Evolutionary conservation across 1,140 invertebrate species (phyloP).

Genomic region (Lasaia peninsularis): DNA sequence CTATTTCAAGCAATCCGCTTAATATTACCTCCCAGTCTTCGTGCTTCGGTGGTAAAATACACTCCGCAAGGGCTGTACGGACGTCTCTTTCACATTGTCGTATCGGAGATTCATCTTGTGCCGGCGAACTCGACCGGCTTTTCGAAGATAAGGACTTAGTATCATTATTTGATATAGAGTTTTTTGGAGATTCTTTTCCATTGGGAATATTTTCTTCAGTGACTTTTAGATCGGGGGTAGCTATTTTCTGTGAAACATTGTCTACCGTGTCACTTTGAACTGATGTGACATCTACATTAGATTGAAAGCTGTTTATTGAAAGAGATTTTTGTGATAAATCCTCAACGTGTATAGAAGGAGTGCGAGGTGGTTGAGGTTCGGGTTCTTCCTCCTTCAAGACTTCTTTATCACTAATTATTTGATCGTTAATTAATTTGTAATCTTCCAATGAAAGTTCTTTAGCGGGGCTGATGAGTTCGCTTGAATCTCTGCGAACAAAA

Average conservation of each 20-base stretch:
- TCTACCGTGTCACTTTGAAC: background rate
- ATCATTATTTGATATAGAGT: constrained; percentile 18
- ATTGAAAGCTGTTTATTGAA: constrained; percentile 21
- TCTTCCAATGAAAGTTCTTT: constrained; percentile 15
- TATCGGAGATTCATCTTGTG: constrained; percentile 5
- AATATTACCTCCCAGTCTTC: constrained; percentile 92
- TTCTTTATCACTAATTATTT: constrained; percentile 20
- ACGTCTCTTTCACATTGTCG: constrained; percentile 44
- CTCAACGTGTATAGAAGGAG: constrained; percentile 56
- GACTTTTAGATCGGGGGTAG: constrained; percentile 4
- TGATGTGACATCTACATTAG: constrained; percentile 1
- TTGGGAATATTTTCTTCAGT: constrained; percentile 1
- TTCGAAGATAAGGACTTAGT: constrained; percentile 4
- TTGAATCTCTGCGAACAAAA: constrained; percentile 57
- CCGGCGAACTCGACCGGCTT: background rate
- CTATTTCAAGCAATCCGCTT: constrained; percentile 85
- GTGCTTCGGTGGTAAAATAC: constrained; percentile 52
- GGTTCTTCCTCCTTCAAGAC: constrained; percentile 20
- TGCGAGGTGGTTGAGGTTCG: constrained; percentile 34
- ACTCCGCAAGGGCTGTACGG: constrained; percentile 56
- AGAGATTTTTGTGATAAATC: constrained; percentile 41
- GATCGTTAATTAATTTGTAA: constrained; percentile 13
- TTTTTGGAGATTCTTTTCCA: constrained; percentile 21
- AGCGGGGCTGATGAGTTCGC: constrained; percentile 31
- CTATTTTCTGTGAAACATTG: background rate